Conservation (phyloP, 35 echinoderm and acorn worm genomes). For the Apostichopus japonicus region DNA sequence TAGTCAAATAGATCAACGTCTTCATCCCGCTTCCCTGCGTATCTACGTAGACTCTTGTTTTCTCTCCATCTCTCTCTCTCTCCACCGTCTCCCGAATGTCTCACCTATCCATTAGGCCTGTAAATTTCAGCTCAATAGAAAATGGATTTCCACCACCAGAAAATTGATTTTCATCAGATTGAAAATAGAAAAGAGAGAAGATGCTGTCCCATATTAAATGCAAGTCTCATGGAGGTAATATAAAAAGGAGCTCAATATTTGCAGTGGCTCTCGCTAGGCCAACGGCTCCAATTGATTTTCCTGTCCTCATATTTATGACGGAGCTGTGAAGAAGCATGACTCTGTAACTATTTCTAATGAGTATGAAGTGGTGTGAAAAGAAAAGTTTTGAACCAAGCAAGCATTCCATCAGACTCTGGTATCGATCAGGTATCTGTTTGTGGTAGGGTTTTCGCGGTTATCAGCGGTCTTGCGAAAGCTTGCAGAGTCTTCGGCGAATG, state of each 20-base stretch:
- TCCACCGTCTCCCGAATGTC: conserved; percentile 49
- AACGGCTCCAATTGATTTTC: conserved; percentile 25
- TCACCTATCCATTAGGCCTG: conserved; percentile 59
- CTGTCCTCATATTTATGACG: not conserved
- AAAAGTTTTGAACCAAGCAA: not conserved
- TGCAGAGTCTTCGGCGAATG: not conserved
- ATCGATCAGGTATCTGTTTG: not conserved
- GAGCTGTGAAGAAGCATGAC: conserved; percentile 5
- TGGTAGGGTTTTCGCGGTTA: not conserved
- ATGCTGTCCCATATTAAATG: conserved; percentile 23
- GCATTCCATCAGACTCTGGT: conserved; percentile 4
- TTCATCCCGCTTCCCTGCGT: not conserved
- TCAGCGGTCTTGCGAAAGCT: not conserved
- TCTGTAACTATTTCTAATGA: conserved; percentile 20
- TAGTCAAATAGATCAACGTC: conserved; percentile 51
- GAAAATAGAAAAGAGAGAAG: conserved; percentile 40
- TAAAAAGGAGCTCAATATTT: conserved; percentile 7
- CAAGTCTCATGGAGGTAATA: not conserved
- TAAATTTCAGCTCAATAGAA: conserved; percentile 55
- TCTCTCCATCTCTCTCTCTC: not conserved
- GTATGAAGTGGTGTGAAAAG: conserved; percentile 12
- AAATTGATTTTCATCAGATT: conserved; percentile 65
- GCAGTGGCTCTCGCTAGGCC: conserved; percentile 32
- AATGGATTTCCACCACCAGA: conserved; percentile 55
- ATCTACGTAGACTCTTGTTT: not conserved